Percentiles rank a stretch among this genome's conserved stretches.
Conservation (phyloP, 37 sponge, comb jelly and placozoan genomes). For the Bolinopsis microptera region DNA sequence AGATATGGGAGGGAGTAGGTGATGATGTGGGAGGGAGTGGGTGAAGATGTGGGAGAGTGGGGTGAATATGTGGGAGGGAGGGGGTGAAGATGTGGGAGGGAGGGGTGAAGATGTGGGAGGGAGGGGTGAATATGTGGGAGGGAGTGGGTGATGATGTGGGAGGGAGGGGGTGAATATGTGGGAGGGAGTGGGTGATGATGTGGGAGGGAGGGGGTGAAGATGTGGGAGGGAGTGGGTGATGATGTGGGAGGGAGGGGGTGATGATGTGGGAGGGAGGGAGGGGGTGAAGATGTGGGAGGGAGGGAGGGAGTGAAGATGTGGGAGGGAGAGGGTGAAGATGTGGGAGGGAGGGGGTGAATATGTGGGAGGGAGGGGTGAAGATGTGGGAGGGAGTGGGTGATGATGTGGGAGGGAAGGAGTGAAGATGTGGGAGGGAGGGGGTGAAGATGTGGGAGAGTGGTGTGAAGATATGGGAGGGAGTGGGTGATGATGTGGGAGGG, state of each 20-base stretch:
- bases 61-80: no score
- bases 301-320: background rate
- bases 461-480: background rate
- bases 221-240: background rate
- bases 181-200: background rate
- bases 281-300: background rate
- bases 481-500: background rate
- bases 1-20: no score
- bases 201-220: background rate
- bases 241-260: background rate
- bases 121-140: background rate
- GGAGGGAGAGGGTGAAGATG: background rate
- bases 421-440: background rate
- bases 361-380: background rate
- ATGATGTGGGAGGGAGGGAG: background rate
- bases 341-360: background rate
- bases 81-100: background rate
- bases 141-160: background rate
- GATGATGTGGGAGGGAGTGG: no score
- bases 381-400: background rate
- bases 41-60: no score
- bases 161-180: background rate
- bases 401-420: background rate
- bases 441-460: background rate
- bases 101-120: background rate